Evolutionary conservation across 2,113 vertebrate species (phyloP), one percentile per base, ranked within the genome.

Genomic region (Pampusana beccarii): DNA sequence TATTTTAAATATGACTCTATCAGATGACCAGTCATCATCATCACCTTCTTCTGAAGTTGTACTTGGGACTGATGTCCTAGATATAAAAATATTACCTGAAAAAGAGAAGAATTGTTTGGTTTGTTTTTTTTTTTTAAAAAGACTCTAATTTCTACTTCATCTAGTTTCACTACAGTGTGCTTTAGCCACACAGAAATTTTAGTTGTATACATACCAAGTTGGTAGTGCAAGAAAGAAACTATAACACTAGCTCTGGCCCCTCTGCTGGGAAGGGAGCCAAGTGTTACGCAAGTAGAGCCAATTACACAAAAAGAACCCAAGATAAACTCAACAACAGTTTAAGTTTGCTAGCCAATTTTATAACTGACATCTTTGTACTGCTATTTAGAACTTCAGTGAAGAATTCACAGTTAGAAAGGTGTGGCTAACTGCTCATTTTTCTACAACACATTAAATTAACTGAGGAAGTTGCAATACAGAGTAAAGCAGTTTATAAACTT

Each of bases 31-130:
- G 38, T 99, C 99, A 58, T 99, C 99, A 54, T 99, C 99, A 54
- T 99, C 99, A 33, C 98, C 98, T 69, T 99, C 99, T 42, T 99
- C 99, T 73, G 98, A 97, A 69, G 97, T 97, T 75, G 95, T 94
- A 96, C 88, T 97, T 0, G 98, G 96, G 26, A 98, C 97, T 31
- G 99, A 97, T 64, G 98, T 99, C 73, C 98, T 98, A 50, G 99
- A 99, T 97, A 99, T 99, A 93, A 99, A 99, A 95, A 99, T 99
- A 97, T 99, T 99, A 94, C 99, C 99, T 99, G 84, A 83, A 95
- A 93, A 96, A 92, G 74, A 87, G 60, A 21, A 80, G 21, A 87
- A 60, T 2, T 42, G 12, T 14, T 38, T n/a, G n/a, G n/a, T n/a
- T n/a, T 50, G 9, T 40, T 40, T 40, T 40, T 40, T 40, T 40